Evolutionary conservation across 1,140 invertebrate species (phyloP).

Genomic region (Aphaenogaster ashmeadi): DNA sequence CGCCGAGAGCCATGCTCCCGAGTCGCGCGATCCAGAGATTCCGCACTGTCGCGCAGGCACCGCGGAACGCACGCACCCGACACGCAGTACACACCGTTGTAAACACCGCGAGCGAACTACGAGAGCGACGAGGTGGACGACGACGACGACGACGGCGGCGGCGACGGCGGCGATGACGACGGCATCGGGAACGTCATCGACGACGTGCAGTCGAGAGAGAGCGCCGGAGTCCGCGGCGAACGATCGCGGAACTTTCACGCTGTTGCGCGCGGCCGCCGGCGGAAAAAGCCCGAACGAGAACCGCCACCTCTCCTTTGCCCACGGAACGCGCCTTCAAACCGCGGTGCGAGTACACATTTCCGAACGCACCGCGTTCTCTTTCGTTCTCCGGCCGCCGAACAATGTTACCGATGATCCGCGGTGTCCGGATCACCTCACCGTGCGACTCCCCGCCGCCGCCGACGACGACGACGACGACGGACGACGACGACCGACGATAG

Average conservation of each 20-base stretch:
- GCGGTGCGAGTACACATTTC: constrained; percentile 74
- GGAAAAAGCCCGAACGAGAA: constrained; percentile 70
- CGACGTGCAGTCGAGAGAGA: constrained; percentile 29
- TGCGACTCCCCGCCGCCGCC: background rate
- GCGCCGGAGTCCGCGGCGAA: constrained; percentile 36
- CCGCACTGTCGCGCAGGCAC: constrained; percentile 40
- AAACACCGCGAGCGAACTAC: constrained; percentile 49
- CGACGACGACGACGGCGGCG: background rate
- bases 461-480: background rate
- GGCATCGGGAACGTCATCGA: constrained; percentile 6
- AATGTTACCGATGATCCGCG: constrained; percentile 41
- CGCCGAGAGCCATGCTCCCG: constrained; percentile 20
- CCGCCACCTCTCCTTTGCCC: constrained; percentile 49
- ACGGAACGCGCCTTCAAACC: constrained; percentile 70
- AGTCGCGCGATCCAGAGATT: constrained; percentile 3
- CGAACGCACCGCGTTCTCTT: constrained; percentile 63
- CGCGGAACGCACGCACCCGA: constrained; percentile 13
- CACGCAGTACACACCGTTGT: constrained; percentile 65
- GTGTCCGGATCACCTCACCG: constrained; percentile 29
- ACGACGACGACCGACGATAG: background rate
- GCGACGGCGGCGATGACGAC: background rate
- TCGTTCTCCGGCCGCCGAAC: constrained; percentile 40
- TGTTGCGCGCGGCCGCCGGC: constrained; percentile 73
- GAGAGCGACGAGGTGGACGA: background rate
- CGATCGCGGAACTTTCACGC: constrained; percentile 66